phyloP scores from a whole-genome alignment of 1,140 invertebrate genomes.

The Drosophila repleta region DNA sequence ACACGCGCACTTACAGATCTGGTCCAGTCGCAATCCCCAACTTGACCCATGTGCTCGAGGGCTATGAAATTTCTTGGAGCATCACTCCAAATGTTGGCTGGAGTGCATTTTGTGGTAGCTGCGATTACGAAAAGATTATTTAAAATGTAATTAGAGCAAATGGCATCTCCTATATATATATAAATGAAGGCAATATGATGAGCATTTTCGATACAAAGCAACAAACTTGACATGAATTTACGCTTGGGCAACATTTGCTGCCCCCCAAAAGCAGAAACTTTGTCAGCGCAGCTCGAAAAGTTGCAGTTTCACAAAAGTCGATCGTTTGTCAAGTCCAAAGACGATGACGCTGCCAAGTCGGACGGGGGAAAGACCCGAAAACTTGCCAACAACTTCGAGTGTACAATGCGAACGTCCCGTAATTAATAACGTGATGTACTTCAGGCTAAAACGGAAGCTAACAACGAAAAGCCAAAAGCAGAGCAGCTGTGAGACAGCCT shows the following conservation, averaged over 20 bases:
- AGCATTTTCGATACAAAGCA: slow-evolving; percentile 56
- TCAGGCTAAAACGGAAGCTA: slow-evolving; percentile 43
- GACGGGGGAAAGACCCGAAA: slow-evolving; percentile 8
- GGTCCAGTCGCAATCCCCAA: slow-evolving; percentile 21
- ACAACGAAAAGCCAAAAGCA: slow-evolving; percentile 12
- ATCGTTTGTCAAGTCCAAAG: slow-evolving; percentile 64
- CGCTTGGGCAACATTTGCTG: slow-evolving; percentile 54
- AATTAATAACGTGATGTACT: slow-evolving; percentile 43
- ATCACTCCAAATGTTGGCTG: slow-evolving; percentile 48
- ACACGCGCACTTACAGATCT: slow-evolving; percentile 7
- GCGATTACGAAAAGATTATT: slow-evolving; percentile 71
- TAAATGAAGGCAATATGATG: slow-evolving; percentile 48
- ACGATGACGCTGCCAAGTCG: slow-evolving; percentile 18
- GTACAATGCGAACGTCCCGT: slow-evolving; percentile 16
- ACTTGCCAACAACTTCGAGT: slow-evolving; percentile 27
- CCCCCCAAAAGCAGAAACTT: slow-evolving; percentile 31
- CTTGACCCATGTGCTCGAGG: slow-evolving; percentile 5
- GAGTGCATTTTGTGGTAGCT: slow-evolving; percentile 69
- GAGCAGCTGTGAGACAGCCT: slow-evolving; percentile 10
- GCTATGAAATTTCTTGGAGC: slow-evolving; percentile 63
- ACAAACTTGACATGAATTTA: slow-evolving; percentile 71
- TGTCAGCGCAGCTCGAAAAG: slow-evolving; percentile 35
- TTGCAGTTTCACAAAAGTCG: slow-evolving; percentile 36
- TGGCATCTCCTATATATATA: slow-evolving; percentile 42
- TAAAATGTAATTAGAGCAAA: slow-evolving; percentile 75